Conservation (phyloP, 2,113 vertebrate genomes). For the Neofelis nebulosa region DNA sequence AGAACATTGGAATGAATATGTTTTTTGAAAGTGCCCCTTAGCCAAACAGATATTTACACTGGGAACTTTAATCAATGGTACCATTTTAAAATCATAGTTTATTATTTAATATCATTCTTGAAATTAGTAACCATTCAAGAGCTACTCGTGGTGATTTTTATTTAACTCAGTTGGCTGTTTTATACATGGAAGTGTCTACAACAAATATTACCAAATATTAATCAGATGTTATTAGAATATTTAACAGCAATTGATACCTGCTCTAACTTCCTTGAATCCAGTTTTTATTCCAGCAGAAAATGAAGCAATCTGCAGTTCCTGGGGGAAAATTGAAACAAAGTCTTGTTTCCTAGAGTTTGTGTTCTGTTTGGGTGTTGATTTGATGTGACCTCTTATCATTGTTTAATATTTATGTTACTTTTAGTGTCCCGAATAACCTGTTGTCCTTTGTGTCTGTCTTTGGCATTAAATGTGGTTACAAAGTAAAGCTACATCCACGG, state of each 20-base stretch:
- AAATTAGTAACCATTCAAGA: not conserved
- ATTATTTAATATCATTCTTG: not conserved
- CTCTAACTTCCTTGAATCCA: not conserved
- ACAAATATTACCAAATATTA: not conserved
- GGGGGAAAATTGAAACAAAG: not conserved
- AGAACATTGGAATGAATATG: not conserved
- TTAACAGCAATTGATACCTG: not conserved
- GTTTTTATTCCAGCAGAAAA: not conserved
- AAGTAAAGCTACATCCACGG: not conserved
- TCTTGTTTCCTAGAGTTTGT: not conserved
- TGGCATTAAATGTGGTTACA: not conserved
- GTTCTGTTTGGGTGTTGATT: not conserved
- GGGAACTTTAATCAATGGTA: not conserved
- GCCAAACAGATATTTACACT: not conserved
- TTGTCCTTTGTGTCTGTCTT: not conserved
- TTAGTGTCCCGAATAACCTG: not conserved
- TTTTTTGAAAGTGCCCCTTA: constrained; percentile 18
- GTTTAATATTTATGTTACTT: not conserved
- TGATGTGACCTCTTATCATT: not conserved
- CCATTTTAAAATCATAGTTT: constrained; percentile 17
- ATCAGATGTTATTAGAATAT: not conserved
- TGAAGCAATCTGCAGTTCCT: not conserved
- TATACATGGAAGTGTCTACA: not conserved
- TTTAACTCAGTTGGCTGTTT: not conserved
- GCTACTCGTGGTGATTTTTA: not conserved